phyloP scores from a whole-genome alignment of 2,888 invertebrate genomes.

The Petrophora chlorosata region DNA sequence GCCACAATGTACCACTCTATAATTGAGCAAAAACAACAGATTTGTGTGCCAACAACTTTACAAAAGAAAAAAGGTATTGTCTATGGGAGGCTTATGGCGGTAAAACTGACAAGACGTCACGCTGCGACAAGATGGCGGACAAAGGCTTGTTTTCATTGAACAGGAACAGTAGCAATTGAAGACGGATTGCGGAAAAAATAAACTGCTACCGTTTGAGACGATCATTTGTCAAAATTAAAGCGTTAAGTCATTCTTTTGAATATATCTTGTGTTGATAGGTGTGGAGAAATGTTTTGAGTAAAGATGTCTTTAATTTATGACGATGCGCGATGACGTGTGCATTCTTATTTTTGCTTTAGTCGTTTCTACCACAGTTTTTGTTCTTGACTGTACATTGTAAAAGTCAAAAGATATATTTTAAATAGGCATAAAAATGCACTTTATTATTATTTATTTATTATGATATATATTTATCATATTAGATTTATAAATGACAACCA shows the following conservation, averaged over 20 bases:
- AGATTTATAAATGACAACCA: no score
- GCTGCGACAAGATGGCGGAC: constrained; percentile 60
- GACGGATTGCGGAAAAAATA: constrained; percentile 35
- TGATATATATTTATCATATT: no score
- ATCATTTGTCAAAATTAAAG: constrained; percentile 69
- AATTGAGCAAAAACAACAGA: constrained; percentile 78
- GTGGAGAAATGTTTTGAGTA: constrained; percentile 7
- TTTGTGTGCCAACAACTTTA: constrained; percentile 61
- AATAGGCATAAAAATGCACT: no score
- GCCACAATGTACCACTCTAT: constrained; percentile 69
- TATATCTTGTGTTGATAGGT: constrained; percentile 22
- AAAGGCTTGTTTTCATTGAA: constrained; percentile 17
- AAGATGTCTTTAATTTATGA: constrained; percentile 16
- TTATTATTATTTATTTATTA: no score
- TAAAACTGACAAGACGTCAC: constrained; percentile 66
- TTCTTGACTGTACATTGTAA: no score
- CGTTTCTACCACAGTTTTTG: no score
- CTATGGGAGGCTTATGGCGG: constrained; percentile 64
- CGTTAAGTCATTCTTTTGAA: constrained; percentile 47
- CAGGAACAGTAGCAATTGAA: constrained; percentile 31
- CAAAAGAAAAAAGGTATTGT: constrained; percentile 52
- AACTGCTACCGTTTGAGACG: constrained; percentile 66
- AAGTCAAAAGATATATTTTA: no score
- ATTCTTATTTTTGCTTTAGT: neutral
- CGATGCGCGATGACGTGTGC: neutral